These are phyloP conservation scores for Dicranocentrus wangi DNA, from an alignment of 2,888 invertebrate genomes.

Conservation along the genomic window DNA sequence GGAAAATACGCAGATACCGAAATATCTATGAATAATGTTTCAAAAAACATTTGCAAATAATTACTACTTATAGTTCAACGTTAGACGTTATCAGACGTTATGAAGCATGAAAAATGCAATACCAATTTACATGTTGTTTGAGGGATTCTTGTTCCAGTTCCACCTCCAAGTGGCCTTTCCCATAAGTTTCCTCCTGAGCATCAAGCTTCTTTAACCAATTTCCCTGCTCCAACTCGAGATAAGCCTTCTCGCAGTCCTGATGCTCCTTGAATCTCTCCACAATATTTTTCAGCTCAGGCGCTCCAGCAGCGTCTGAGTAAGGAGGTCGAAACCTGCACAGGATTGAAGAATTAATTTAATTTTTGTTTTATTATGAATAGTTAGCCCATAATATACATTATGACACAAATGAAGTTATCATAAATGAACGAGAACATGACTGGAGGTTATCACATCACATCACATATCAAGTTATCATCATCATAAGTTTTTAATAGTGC, in stretches of 20 bases:
- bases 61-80: too few species aligned
- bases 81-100: too few species aligned
- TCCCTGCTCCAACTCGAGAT: constrained; percentile 83
- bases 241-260: constrained; percentile 92
- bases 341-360: too few species aligned
- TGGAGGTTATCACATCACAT: not conserved
- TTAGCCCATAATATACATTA: too few species aligned
- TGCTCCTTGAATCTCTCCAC: constrained; percentile 89
- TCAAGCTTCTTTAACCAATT: constrained; percentile 85
- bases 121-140: constrained; percentile 86
- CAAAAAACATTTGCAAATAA: too few species aligned
- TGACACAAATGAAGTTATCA: too few species aligned
- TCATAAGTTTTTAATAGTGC: not conserved
- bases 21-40: too few species aligned
- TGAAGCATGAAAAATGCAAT: too few species aligned
- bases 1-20: constrained; percentile 96
- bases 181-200: too few species aligned
- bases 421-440: not conserved
- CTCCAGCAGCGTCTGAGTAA: constrained; percentile 44
- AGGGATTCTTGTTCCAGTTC: constrained; percentile 88
- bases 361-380: too few species aligned
- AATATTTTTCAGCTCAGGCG: constrained; percentile 81
- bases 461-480: too few species aligned
- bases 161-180: too few species aligned
- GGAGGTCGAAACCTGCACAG: constrained; percentile 84